Percentiles rank a stretch among this genome's conserved stretches.
Evolutionary conservation across 2,797 vertebrate species (phyloP).

Genomic region (Sebastes elongatus): DNA sequence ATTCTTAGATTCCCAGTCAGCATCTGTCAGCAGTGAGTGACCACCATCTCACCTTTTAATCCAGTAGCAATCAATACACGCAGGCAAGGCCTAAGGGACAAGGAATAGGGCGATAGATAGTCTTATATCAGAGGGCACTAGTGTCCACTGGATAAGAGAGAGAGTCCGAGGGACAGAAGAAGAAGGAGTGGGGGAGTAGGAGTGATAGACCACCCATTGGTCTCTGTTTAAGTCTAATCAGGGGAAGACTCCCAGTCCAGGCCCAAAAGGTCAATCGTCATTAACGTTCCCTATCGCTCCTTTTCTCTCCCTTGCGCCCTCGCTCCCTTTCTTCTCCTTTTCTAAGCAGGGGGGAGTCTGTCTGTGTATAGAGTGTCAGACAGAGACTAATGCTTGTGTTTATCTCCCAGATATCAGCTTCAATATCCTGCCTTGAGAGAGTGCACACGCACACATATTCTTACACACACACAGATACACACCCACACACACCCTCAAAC

Average conservation of each 20-base stretch:
- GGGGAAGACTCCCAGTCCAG: conserved; percentile 58
- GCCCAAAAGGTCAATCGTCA: conserved; percentile 74
- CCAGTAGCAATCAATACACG: conserved; percentile 48
- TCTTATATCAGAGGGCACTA: conserved; percentile 40
- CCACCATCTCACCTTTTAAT: conserved; percentile 76
- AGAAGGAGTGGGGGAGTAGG: conserved; percentile 18
- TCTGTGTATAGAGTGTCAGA: conserved; percentile 71
- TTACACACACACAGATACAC: conserved; percentile 1
- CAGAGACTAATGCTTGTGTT: conserved; percentile 78
- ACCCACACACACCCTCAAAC: conserved; percentile 31
- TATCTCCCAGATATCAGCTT: conserved; percentile 75
- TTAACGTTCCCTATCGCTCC: conserved; percentile 60
- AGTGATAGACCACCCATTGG: conserved; percentile 69
- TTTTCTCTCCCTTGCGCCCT: conserved; percentile 51
- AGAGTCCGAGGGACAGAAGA: conserved; percentile 1
- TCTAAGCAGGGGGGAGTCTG: conserved; percentile 20
- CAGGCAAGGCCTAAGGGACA: not conserved
- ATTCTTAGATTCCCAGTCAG: conserved; percentile 71
- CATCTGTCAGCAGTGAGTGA: conserved; percentile 71
- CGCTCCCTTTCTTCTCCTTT: conserved; percentile 47
- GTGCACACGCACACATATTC: conserved; percentile 46
- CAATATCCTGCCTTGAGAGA: conserved; percentile 68
- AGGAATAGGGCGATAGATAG: conserved; percentile 32
- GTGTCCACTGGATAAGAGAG: conserved; percentile 37
- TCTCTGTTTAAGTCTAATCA: conserved; percentile 73